A percentile compares a stretch with the other conserved stretches of the same genome.
These are phyloP conservation scores for Shargacucullia verbasci DNA, from an alignment of 2,888 invertebrate genomes.

Conservation along the genomic window DNA sequence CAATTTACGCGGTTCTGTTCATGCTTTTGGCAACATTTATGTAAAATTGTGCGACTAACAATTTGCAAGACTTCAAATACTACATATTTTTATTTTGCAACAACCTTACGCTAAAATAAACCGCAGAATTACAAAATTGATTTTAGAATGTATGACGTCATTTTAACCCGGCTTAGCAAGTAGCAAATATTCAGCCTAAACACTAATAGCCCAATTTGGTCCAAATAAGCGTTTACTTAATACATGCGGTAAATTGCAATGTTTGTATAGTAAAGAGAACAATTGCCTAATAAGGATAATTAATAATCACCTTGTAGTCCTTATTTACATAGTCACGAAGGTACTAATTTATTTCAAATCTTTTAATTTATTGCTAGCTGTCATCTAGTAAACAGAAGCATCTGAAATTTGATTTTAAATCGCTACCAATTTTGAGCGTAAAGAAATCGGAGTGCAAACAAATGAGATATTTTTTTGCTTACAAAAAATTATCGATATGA, in stretches of 20 bases:
- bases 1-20: slow-evolving; percentile 24
- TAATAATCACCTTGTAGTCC: slow-evolving; percentile 14
- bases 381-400: too few species aligned
- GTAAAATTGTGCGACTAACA: slow-evolving; percentile 26
- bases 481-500: not conserved
- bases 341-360: not conserved
- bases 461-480: not conserved
- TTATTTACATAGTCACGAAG: not conserved
- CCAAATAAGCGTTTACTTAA: slow-evolving; percentile 3
- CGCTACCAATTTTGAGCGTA: not conserved
- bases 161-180: not conserved
- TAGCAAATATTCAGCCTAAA: not conserved
- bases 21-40: slow-evolving; percentile 2
- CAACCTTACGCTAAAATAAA: too few species aligned
- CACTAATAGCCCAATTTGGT: not conserved
- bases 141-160: not conserved
- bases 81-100: too few species aligned
- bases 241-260: slow-evolving; percentile 1
- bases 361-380: not conserved
- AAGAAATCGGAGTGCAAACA: not conserved
- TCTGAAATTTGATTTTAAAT: too few species aligned
- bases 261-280: not conserved
- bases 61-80: not conserved
- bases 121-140: too few species aligned
- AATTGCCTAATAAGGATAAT: not conserved